These are phyloP conservation scores for Anableps anableps DNA, from an alignment of 2,797 vertebrate species.

Conservation along the genomic window DNA sequence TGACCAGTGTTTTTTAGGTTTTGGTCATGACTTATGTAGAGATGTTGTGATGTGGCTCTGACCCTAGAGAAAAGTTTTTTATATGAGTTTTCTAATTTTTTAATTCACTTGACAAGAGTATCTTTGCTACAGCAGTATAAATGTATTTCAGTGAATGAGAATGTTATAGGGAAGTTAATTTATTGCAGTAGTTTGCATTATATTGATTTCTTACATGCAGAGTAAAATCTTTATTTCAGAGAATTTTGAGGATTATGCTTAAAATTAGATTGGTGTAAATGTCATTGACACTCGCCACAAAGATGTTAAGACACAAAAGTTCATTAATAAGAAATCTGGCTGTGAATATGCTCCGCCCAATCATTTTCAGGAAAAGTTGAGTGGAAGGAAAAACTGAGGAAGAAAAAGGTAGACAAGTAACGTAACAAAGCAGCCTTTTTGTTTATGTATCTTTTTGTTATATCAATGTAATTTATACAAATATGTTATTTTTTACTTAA, in stretches of 20 bases:
- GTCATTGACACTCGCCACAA: background rate
- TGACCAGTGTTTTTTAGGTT: constrained; percentile 63
- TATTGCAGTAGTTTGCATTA: background rate
- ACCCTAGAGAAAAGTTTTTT: constrained; percentile 43
- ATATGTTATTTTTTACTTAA: too few species aligned
- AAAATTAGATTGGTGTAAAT: background rate
- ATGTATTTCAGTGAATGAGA: background rate
- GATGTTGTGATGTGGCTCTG: constrained; percentile 38
- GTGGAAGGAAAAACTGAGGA: background rate
- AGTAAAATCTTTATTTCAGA: background rate
- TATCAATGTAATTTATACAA: too few species aligned
- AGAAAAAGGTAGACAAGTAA: background rate
- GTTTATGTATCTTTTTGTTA: too few species aligned
- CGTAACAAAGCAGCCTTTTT: too few species aligned
- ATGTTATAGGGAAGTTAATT: background rate
- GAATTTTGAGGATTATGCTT: background rate
- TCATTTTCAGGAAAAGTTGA: background rate
- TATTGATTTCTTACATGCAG: background rate
- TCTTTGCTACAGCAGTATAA: background rate
- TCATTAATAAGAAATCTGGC: background rate
- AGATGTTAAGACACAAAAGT: background rate
- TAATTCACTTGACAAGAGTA: background rate
- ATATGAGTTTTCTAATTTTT: background rate
- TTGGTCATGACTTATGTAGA: constrained; percentile 68
- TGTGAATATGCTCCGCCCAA: background rate